Conservation (phyloP, 2,888 invertebrate species). For the Colletes collaris region DNA sequence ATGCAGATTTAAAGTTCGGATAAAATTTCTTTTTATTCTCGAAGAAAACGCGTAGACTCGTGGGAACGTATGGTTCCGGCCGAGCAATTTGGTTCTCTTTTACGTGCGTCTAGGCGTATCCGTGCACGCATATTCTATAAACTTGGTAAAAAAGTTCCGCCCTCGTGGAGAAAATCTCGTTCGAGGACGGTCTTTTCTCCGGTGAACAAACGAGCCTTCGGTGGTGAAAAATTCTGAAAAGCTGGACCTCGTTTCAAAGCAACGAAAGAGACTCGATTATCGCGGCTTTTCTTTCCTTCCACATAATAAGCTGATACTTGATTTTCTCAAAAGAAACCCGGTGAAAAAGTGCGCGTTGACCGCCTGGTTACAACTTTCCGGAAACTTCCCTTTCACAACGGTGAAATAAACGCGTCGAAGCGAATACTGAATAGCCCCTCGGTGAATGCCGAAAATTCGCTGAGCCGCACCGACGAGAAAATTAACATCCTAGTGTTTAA, state of each 20-base stretch:
- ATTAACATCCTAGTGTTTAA: slow-evolving; percentile 33
- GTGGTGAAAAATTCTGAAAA: slow-evolving; percentile 16
- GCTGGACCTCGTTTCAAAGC: slow-evolving; percentile 13
- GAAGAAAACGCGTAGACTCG: too few species aligned
- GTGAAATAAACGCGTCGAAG: slow-evolving; percentile 15
- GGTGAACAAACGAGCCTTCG: slow-evolving; percentile 12
- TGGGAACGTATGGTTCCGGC: too few species aligned
- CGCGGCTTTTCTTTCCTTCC: slow-evolving; percentile 5
- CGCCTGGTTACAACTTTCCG: slow-evolving; percentile 40
- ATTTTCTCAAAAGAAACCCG: slow-evolving; percentile 28
- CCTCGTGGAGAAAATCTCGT: not conserved
- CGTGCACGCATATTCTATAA: not conserved
- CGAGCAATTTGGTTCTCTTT: not conserved
- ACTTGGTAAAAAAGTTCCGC: slow-evolving; percentile 1
- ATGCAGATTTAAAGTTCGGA: not conserved
- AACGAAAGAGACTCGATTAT: slow-evolving; percentile 29
- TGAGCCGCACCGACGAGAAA: not conserved
- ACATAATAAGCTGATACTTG: slow-evolving; percentile 44
- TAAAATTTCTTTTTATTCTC: not conserved
- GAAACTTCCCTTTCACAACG: too few species aligned
- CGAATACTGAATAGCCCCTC: not conserved
- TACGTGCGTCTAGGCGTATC: not conserved
- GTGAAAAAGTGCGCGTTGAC: slow-evolving; percentile 36
- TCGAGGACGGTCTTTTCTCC: not conserved
- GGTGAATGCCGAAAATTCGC: slow-evolving; percentile 23